Evolutionary conservation across 2,113 vertebrate species (phyloP).

Genomic region (Agapornis roseicollis): DNA sequence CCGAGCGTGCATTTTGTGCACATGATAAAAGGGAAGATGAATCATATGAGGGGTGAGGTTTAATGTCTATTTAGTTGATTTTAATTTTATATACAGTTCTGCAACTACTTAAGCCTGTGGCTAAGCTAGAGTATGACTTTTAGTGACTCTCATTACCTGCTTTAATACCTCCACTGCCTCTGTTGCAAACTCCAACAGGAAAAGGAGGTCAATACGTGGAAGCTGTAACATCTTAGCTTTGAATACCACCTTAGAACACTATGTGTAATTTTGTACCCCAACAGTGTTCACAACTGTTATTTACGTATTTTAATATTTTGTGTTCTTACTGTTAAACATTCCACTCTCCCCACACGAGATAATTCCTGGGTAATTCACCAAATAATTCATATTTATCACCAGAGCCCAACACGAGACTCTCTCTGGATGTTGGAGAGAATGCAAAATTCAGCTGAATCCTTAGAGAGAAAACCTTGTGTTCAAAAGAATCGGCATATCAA

Average conservation of each 20-base stretch:
- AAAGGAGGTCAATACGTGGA: not conserved
- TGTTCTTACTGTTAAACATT: not conserved
- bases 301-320: not conserved
- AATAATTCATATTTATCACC: not conserved
- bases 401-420: not conserved
- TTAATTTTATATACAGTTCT: not conserved
- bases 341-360: not conserved
- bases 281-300: not conserved
- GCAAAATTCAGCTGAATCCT: not conserved
- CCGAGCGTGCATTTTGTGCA: fast-evolving
- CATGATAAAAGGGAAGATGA: not conserved
- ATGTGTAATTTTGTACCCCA: not conserved
- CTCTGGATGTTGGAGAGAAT: not conserved
- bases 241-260: not conserved
- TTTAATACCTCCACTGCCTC: not conserved
- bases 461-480: not conserved
- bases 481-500: not conserved
- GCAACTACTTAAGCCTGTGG: not conserved
- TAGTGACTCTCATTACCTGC: not conserved
- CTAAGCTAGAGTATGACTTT: not conserved
- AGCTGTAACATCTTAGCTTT: not conserved
- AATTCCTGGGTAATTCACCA: not conserved
- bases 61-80: not conserved
- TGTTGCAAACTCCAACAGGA: not conserved
- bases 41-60: not conserved